Base-by-base conservation (phyloP, 2,797 vertebrate genomes). In the Zenarchopterus dispar region DNA sequence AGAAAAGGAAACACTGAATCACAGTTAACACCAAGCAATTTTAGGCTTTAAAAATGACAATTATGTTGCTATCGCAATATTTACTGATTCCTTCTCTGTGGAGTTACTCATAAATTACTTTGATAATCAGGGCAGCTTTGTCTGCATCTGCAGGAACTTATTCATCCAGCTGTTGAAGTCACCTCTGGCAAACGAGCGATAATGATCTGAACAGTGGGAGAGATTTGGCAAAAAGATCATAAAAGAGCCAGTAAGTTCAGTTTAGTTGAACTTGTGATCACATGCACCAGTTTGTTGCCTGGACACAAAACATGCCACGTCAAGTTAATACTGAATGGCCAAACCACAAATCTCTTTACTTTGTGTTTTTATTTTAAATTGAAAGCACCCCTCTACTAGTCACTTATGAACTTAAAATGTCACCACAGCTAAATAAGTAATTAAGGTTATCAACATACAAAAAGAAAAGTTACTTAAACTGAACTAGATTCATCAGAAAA, bases 121-220 rank as follows among this genome's bases (percentile, higher is more conserved):
- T 39, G 36, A 15, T 15, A 16, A 39, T 39, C 36, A 39, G 2
- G 16, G 45, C 45, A 49, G 17, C 21, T 49, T 23, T 3, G 21
- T 18, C 33, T 42, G 47, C 9, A 28, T 60, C 21, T 44, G 48
- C 8, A 46, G 9, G 21, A 18, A 44, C 49, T 33, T 24, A 19
- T 44, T 15, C 41, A 3, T 33, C 36, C 47, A 49, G 28, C 43
- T 41, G 41, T 18, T 52, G 18, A 52, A 43, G 49, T 62, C 59
- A 62, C 23, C 19, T 43, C 51, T 62, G 48, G 48, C 39, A 62
- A 18, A 62, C 28, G 17, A 21, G 4, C 7, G 26, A 7, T 43
- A 1, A 51, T 23, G 26, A 45, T 45, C 42, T 46, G 31, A 22
- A 42, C 46, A 28, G 10, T 42, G 22, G 22, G 17, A 17, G n/a